Conservation (phyloP, 2,888 invertebrate species). For the Protophormia terraenovae region DNA sequence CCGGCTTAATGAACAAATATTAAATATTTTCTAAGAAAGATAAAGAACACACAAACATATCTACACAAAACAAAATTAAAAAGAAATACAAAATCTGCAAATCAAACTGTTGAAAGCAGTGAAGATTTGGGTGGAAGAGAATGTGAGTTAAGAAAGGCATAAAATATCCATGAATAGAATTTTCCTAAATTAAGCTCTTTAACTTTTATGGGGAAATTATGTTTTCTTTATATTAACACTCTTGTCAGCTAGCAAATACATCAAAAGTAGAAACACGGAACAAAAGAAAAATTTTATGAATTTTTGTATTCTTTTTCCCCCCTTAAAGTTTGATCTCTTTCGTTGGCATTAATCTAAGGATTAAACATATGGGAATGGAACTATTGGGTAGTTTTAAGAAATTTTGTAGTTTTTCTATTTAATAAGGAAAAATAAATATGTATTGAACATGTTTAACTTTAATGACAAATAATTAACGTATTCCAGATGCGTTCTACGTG, state of each 20-base stretch:
- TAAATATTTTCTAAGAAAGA: slow-evolving; percentile 32
- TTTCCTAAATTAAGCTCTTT: slow-evolving; percentile 21
- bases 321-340: neutral
- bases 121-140: neutral
- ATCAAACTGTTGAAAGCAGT: slow-evolving; percentile 1
- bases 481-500: slow-evolving; percentile 36
- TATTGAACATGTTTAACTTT: slow-evolving; percentile 18
- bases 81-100: slow-evolving; percentile 15
- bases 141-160: too few species aligned
- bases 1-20: slow-evolving; percentile 59
- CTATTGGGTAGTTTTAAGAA: neutral
- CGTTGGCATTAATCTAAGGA: slow-evolving; percentile 22
- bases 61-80: neutral
- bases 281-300: neutral
- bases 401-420: neutral
- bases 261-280: too few species aligned
- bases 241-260: neutral
- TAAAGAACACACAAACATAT: neutral
- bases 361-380: neutral
- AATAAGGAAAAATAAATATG: neutral
- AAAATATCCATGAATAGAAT: slow-evolving; percentile 5
- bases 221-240: slow-evolving; percentile 4
- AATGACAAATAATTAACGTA: slow-evolving; percentile 33
- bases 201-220: neutral
- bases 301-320: neutral